A percentile compares a stretch with the other conserved stretches of the same genome.
These are phyloP conservation scores for Myodes glareolus DNA, from an alignment of 2,113 vertebrate species.

Conservation along the genomic window DNA sequence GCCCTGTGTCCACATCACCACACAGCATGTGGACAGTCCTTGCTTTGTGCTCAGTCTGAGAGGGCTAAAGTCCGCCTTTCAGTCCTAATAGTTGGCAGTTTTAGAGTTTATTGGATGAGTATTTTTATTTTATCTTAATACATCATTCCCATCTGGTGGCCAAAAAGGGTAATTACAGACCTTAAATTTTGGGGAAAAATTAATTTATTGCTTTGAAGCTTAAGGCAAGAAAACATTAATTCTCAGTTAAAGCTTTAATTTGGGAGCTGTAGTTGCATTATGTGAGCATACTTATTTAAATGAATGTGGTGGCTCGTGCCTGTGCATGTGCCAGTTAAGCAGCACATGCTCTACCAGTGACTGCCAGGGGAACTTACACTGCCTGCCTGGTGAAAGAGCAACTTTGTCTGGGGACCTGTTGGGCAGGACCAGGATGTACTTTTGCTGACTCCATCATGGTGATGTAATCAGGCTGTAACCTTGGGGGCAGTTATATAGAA, in stretches of 20 bases:
- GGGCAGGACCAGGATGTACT: neutral
- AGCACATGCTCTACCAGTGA: fast-evolving
- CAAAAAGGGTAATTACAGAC: conserved; percentile 32
- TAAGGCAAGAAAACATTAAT: conserved; percentile 12
- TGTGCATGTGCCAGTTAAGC: neutral
- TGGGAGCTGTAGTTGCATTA: neutral
- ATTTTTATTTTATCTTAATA: neutral
- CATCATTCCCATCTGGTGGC: conserved; percentile 57
- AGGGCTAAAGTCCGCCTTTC: neutral
- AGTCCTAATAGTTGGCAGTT: neutral
- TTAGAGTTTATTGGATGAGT: neutral
- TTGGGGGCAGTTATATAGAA: neutral
- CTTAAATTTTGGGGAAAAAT: no score
- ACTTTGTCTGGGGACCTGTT: neutral
- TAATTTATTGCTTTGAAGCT: neutral
- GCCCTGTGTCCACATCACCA: neutral
- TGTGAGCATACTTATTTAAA: neutral
- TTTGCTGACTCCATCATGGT: neutral
- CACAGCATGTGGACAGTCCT: neutral
- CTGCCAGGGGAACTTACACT: neutral
- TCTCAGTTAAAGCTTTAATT: neutral
- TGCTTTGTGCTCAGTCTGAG: neutral
- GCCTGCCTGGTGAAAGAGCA: neutral
- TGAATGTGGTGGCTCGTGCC: neutral
- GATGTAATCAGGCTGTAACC: neutral